These are phyloP conservation scores for Coregonus ussuriensis DNA, from an alignment of 2,797 vertebrate genomes.

Conservation along the genomic window DNA sequence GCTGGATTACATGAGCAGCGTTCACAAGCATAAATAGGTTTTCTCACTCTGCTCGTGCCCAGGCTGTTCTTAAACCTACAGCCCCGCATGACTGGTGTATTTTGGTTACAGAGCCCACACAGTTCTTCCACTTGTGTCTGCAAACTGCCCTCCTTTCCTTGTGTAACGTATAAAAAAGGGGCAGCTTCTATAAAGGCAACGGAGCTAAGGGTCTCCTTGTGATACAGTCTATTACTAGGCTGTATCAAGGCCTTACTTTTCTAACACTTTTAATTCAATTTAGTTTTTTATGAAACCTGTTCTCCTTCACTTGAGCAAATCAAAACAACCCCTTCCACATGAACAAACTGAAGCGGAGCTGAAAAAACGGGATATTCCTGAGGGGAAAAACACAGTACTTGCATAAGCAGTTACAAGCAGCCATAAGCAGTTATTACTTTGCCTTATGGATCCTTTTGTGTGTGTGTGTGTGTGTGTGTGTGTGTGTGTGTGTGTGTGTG, in stretches of 20 bases:
- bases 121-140: not conserved
- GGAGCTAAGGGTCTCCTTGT: not conserved
- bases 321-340: not conserved
- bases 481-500: too few relatives aligned
- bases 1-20: too few relatives aligned
- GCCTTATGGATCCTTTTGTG: too few relatives aligned
- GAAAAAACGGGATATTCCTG: too few relatives aligned
- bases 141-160: not conserved
- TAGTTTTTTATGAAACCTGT: not conserved
- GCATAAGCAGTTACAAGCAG: not conserved
- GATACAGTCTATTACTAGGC: not conserved
- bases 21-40: not conserved
- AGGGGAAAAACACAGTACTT: too few relatives aligned
- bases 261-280: not conserved
- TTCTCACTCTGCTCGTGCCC: conserved; percentile 5
- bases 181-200: not conserved
- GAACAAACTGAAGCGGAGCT: not conserved
- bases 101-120: conserved; percentile 32
- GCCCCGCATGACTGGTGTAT: conserved; percentile 39
- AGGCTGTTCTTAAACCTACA: conserved; percentile 29
- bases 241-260: not conserved
- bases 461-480: too few relatives aligned
- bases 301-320: not conserved
- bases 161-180: not conserved
- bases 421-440: not conserved